Base-by-base conservation (phyloP, 2,797 vertebrate genomes). In the Notolepis coatsorum region DNA sequence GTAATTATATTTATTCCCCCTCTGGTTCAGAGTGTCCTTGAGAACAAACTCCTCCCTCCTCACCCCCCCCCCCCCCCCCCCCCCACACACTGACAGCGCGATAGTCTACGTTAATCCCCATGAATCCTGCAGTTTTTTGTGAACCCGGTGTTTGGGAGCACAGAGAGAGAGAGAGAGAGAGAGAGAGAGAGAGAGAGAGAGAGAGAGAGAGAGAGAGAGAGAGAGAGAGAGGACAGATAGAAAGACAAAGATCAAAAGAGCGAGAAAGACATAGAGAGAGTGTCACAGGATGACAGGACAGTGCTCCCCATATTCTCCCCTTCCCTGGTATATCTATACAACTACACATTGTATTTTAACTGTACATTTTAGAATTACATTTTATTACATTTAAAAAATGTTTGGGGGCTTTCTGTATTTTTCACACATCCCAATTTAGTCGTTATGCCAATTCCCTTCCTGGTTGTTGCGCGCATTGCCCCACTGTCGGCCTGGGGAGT, bases 1-100 rank as follows among this genome's bases (percentile, higher is more conserved):
- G 38, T 79, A 74, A 80, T 82, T 75, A 81, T 80, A 83, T 79
- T 77, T 47, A 77, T 77, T 75, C 72, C 65, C 62, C 68, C 68
- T 74, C 80, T 77, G 77, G 56, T 50, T 56, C 53, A 37, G 63
- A 54, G 70, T 61, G 67, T 60, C 77, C 77, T 78, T 62, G 71
- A 75, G 73, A 69, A n/a, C 75, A 54, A 35, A 69, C 70, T 65
- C 56, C 62, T 58, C 49, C 15, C 50, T n/a, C 3, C 58, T 37
- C 15, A 27, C 33, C 48, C 9, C 28, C 67, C 42, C 45, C 55
- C 20, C 10, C 23, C 10, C 30, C 10, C 13, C 8, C 17, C 56
- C 31, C 45, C 71, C 71, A 35, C 21, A 12, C 48, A 17, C 57
- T 72, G 77, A 80, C 68, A 81, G 67, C 69, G 65, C 24, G 66